Evolutionary conservation across 2,797 vertebrate genomes (phyloP).

Genomic region (Coregonus sp.): DNA sequence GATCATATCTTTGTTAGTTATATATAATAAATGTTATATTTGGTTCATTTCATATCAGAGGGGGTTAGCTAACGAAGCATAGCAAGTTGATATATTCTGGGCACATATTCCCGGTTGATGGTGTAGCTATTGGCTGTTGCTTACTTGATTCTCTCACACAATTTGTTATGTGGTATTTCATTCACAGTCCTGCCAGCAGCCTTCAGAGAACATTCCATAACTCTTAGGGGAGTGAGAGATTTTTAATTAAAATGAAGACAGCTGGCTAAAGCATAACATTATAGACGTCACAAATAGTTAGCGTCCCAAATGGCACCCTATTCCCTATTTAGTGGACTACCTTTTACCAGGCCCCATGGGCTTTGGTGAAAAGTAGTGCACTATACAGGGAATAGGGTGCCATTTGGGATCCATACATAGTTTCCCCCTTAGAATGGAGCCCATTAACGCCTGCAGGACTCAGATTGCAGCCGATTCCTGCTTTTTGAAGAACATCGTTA

Average conservation of each 20-base stretch:
- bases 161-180: constrained; percentile 72
- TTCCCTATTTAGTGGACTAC: background rate
- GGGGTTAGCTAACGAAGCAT: background rate
- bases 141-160: constrained; percentile 61
- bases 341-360: background rate
- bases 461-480: constrained; percentile 67
- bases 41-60: background rate
- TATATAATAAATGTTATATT: background rate
- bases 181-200: constrained; percentile 67
- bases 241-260: constrained; percentile 81
- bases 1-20: background rate
- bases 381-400: background rate
- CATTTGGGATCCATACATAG: background rate
- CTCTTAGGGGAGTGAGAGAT: constrained; percentile 74
- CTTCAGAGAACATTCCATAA: constrained; percentile 69
- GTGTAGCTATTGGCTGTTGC: constrained; percentile 63
- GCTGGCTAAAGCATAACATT: constrained; percentile 67
- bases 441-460: constrained; percentile 59
- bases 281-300: constrained; percentile 76
- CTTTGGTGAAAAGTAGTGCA: background rate
- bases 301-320: background rate
- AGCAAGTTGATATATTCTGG: constrained; percentile 57
- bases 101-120: constrained; percentile 52
- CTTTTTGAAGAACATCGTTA: constrained; percentile 78
- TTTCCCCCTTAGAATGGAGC: constrained; percentile 56